Base-by-base conservation (phyloP, 2,113 vertebrate genomes). In the rat (Rattus norvegicus) region DNA sequence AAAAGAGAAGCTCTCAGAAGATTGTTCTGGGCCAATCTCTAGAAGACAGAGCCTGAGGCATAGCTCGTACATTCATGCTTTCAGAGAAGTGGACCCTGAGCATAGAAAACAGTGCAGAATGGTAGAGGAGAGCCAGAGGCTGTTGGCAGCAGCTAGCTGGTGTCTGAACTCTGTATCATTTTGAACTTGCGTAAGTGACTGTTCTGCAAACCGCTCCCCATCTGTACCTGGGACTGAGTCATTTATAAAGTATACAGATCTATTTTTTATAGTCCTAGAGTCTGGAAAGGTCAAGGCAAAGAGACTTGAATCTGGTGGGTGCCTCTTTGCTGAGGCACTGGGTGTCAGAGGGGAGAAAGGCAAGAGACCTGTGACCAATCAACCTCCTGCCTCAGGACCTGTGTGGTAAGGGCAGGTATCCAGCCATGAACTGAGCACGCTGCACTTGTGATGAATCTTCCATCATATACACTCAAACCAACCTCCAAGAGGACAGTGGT, bases 31-130 rank as follows among this genome's bases (percentile, higher is more conserved):
- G 14, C 67, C 59, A 81, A 33, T 93, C 87, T 84, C 90, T 54
- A n/a, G 77, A 89, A 91, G 87, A 86, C 65, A 94, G 85, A 88
- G n/a, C 88, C 88, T 47, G 73, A 39, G 47, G 73, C 84, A 65
- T 87, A 69, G 84, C 73, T 89, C 89, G 43, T 24, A 43, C 30
- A 49, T 69, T 91, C 19, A 36, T 54, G 16, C 33, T 85, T 67
- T 92, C 69, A 88, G 72, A 83, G 22, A 52, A 89, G 43, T 61
- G 76, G 7, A 63, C 22, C n/a, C 54, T 49, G 52, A 77, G 11
- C n/a, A 9, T 59, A 0, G 14, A 26, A 87, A 91, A 72, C 49
- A 65, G 56, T 54, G 73, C 67, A 88, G 93, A 73, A 39, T 7
- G 14, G 84, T 8, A 69, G 8, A 22, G 33, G 92, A 33, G 17